phyloP scores from a whole-genome alignment of 2,888 invertebrate genomes.

The Margaritifera margaritifera region DNA sequence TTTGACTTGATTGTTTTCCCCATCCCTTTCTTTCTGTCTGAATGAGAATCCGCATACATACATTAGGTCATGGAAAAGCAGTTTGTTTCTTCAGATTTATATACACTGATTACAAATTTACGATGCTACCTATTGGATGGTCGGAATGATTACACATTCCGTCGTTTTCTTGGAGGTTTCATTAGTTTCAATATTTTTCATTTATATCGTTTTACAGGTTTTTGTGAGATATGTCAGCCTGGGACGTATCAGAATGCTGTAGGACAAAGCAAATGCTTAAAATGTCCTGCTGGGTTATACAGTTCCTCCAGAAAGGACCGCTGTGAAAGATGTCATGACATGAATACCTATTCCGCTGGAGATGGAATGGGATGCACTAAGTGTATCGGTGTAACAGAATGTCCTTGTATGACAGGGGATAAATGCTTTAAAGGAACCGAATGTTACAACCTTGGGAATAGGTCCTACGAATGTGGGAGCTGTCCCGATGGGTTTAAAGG shows the following conservation, averaged over 20 bases:
- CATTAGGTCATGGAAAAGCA: no score
- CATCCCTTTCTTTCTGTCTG: no score
- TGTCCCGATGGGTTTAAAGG: conserved; percentile 59
- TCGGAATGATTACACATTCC: no score
- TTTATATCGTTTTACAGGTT: no score
- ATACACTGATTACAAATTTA: no score
- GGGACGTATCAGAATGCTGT: conserved; percentile 57
- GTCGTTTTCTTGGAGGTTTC: no score
- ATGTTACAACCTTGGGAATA: conserved; percentile 49
- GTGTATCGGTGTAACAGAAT: conserved; percentile 44
- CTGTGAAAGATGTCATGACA: conserved; percentile 53
- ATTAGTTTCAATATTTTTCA: no score
- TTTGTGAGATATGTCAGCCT: conserved; percentile 52
- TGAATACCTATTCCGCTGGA: conserved; percentile 45
- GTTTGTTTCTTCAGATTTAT: no score
- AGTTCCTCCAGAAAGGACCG: conserved; percentile 52
- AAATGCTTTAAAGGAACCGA: conserved; percentile 44
- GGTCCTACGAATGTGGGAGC: conserved; percentile 43
- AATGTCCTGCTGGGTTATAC: conserved; percentile 52
- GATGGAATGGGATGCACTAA: conserved; percentile 45
- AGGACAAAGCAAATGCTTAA: conserved; percentile 41
- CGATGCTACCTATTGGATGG: no score
- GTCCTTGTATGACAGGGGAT: conserved; percentile 50
- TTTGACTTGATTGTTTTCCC: no score
- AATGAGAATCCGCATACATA: no score